Conservation (phyloP, 1,140 invertebrate genomes). For the Cardiocondyla obscurior region DNA sequence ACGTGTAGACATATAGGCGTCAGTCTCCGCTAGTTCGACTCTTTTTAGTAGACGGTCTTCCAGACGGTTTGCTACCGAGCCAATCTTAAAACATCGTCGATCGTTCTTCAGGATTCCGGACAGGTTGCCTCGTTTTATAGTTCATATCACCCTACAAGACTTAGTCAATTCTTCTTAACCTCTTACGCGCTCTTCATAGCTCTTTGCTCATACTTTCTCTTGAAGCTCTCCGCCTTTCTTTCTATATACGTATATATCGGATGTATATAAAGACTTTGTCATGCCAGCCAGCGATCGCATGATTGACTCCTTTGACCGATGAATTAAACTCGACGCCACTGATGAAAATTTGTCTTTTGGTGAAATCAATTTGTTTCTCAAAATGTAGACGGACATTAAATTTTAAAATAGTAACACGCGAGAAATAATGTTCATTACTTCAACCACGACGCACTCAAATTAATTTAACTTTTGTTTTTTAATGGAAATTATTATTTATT, state of each 20-base stretch:
- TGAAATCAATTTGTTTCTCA: background rate
- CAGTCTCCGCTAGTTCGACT: slow-evolving; percentile 56
- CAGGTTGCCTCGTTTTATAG: slow-evolving; percentile 78
- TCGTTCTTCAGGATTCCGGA: slow-evolving; percentile 80
- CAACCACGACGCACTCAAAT: background rate
- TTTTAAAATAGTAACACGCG: background rate
- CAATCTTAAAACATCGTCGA: slow-evolving; percentile 66
- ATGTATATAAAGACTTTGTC: slow-evolving; percentile 73
- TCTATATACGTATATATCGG: slow-evolving; percentile 45
- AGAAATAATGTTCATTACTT: background rate
- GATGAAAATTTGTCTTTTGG: slow-evolving; percentile 23
- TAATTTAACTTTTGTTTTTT: background rate
- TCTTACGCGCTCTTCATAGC: slow-evolving; percentile 25
- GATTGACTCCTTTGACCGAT: slow-evolving; percentile 75
- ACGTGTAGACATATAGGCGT: background rate
- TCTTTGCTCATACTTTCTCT: slow-evolving; percentile 21
- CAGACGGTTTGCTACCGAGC: slow-evolving; percentile 69
- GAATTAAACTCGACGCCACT: slow-evolving; percentile 36
- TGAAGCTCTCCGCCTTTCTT: slow-evolving; percentile 54
- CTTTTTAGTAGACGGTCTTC: slow-evolving; percentile 75
- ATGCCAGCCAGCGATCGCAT: slow-evolving; percentile 66
- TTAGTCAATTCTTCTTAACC: slow-evolving; percentile 51
- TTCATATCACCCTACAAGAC: slow-evolving; percentile 76
- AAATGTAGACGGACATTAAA: background rate
- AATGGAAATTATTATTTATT: background rate